Evolutionary conservation across 2,113 vertebrate species (phyloP).

Genomic region (Gallinago undulata): DNA sequence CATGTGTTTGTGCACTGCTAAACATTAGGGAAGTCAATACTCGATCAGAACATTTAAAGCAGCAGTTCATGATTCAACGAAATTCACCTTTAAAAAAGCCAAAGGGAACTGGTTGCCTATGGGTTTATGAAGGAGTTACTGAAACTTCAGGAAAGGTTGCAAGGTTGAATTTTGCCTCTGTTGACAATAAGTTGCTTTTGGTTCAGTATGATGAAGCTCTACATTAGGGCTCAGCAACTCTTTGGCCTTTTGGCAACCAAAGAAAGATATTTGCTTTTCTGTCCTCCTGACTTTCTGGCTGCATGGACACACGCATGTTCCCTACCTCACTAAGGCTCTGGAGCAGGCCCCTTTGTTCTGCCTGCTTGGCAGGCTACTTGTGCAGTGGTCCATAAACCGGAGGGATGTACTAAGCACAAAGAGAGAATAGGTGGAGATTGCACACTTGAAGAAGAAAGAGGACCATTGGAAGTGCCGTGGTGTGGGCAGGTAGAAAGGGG

Average conservation of each 20-base stretch:
- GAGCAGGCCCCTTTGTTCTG: neutral
- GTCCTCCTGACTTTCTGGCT: neutral
- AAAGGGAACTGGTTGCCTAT: neutral
- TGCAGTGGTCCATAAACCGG: neutral
- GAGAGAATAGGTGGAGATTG: neutral
- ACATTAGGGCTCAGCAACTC: neutral
- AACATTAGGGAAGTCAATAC: neutral
- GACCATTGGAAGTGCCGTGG: neutral
- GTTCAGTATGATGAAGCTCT: neutral
- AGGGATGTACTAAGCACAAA: neutral
- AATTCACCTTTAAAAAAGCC: neutral
- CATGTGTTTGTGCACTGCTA: neutral
- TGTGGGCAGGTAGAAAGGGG: neutral
- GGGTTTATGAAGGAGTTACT: neutral
- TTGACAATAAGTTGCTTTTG: neutral
- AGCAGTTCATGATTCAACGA: neutral
- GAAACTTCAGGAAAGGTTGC: neutral
- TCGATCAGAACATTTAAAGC: neutral
- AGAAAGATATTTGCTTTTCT: neutral
- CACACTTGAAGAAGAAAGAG: neutral
- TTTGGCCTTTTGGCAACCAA: neutral
- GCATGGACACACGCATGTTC: neutral
- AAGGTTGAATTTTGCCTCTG: neutral
- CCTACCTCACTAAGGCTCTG: neutral
- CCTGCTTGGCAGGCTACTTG: neutral